phyloP scores from a whole-genome alignment of 2,888 invertebrate species.

The Apodemia duryi region DNA sequence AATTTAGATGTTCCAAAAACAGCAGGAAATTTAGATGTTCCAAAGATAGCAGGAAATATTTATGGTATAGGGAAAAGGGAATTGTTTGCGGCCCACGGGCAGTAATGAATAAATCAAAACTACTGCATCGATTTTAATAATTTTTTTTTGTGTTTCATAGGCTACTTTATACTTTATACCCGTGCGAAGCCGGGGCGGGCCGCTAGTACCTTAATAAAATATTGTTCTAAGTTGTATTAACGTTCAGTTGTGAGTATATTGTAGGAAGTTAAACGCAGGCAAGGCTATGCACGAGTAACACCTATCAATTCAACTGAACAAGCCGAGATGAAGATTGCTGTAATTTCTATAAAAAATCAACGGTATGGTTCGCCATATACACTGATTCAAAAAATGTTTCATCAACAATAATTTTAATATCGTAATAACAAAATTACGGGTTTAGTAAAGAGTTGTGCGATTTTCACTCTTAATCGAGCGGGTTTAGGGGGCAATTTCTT shows the following conservation, averaged over 20 bases:
- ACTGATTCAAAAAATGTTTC: constrained; percentile 77
- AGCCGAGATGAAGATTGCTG: constrained; percentile 65
- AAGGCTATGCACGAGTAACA: constrained; percentile 40
- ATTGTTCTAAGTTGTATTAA: too few relatives aligned
- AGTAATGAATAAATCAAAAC: too few relatives aligned
- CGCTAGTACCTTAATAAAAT: too few relatives aligned
- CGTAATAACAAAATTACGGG: constrained; percentile 79
- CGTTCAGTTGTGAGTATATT: background rate
- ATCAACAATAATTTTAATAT: constrained; percentile 79
- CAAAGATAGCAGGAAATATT: too few relatives aligned
- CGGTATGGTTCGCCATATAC: constrained; percentile 76
- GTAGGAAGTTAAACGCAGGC: constrained; percentile 19
- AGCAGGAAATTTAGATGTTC: too few relatives aligned
- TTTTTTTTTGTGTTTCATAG: too few relatives aligned
- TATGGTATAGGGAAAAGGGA: too few relatives aligned
- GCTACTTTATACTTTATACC: too few relatives aligned
- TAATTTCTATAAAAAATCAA: constrained; percentile 71
- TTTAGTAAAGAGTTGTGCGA: constrained; percentile 56
- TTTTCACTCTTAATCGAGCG: constrained; percentile 59
- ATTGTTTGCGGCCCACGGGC: too few relatives aligned
- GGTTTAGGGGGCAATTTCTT: constrained; percentile 58
- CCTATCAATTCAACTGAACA: constrained; percentile 67
- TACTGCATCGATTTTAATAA: too few relatives aligned
- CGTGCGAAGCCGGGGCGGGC: too few relatives aligned
- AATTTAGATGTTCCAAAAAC: too few relatives aligned